These are phyloP conservation scores for Osmerus mordax DNA, from an alignment of 2,113 vertebrate genomes.

Conservation along the genomic window DNA sequence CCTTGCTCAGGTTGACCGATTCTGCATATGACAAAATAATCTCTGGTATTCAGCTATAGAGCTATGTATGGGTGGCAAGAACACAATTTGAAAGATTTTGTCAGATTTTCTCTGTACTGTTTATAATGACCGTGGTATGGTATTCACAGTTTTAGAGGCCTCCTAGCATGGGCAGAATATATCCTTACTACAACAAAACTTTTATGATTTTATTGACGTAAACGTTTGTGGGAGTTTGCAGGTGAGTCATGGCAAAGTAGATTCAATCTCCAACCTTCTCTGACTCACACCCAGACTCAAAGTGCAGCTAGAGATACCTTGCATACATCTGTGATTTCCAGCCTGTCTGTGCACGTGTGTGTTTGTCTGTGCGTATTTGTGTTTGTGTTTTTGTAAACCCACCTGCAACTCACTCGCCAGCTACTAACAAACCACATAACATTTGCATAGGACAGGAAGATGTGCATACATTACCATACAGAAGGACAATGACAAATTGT, in stretches of 20 bases:
- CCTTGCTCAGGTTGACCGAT: slow-evolving; percentile 19
- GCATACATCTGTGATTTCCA: slow-evolving; percentile 58
- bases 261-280: slow-evolving; percentile 15
- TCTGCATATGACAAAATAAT: slow-evolving; percentile 22
- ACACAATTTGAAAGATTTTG: neutral
- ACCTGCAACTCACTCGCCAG: slow-evolving; percentile 43
- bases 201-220: no score
- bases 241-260: slow-evolving; percentile 5
- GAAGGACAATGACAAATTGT: neutral
- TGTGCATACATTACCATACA: neutral
- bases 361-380: slow-evolving; percentile 2
- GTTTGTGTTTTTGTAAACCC: neutral
- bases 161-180: neutral
- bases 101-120: neutral
- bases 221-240: neutral
- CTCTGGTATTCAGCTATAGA: neutral
- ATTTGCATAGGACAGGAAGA: neutral
- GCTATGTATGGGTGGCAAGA: neutral
- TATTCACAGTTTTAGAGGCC: neutral
- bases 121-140: neutral
- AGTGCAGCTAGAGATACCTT: slow-evolving; percentile 53
- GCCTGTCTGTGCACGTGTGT: slow-evolving; percentile 39
- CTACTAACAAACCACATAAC: neutral
- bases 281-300: slow-evolving; percentile 45
- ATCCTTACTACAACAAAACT: no score